A percentile compares a stretch with the other conserved stretches of the same genome.
These are phyloP conservation scores for Hedychridium roseum DNA, from an alignment of 2,888 invertebrate genomes.

Conservation along the genomic window DNA sequence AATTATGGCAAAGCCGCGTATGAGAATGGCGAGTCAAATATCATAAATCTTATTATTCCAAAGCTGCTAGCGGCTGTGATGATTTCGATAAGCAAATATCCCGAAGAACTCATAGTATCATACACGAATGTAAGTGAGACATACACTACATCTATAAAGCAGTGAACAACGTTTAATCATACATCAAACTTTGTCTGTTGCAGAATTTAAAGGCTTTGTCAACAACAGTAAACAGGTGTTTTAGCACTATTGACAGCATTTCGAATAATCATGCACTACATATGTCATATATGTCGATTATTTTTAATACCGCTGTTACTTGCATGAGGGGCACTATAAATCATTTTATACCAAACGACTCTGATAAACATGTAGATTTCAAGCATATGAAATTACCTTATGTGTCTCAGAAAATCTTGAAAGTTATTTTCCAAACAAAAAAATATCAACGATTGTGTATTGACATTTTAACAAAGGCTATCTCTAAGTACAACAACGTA, in stretches of 20 bases:
- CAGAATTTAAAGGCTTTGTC: constrained; percentile 33
- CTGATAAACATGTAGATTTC: too few species aligned
- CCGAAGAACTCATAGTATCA: constrained; percentile 16
- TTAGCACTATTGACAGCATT: constrained; percentile 15
- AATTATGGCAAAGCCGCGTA: constrained; percentile 29
- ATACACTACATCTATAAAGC: constrained; percentile 1
- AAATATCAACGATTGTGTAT: constrained; percentile 29
- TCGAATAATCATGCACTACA: constrained; percentile 10
- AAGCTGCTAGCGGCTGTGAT: constrained; percentile 34
- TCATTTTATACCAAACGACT: too few species aligned
- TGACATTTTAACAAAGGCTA: constrained; percentile 24
- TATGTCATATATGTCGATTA: constrained; percentile 27
- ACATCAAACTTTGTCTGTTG: constrained; percentile 17
- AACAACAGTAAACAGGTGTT: constrained; percentile 28
- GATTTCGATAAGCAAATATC: constrained; percentile 26
- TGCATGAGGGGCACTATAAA: too few species aligned
- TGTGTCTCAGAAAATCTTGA: constrained; percentile 31
- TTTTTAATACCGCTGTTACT: constrained; percentile 35
- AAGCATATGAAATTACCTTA: constrained; percentile 30
- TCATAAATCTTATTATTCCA: constrained; percentile 29
- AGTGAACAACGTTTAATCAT: too few species aligned
- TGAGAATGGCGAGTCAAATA: constrained; percentile 25
- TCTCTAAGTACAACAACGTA: constrained; percentile 31
- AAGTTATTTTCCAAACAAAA: constrained; percentile 25
- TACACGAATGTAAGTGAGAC: constrained; percentile 34